These are phyloP conservation scores for Danaus plexippus DNA, from an alignment of 1,140 invertebrate species.

Conservation along the genomic window DNA sequence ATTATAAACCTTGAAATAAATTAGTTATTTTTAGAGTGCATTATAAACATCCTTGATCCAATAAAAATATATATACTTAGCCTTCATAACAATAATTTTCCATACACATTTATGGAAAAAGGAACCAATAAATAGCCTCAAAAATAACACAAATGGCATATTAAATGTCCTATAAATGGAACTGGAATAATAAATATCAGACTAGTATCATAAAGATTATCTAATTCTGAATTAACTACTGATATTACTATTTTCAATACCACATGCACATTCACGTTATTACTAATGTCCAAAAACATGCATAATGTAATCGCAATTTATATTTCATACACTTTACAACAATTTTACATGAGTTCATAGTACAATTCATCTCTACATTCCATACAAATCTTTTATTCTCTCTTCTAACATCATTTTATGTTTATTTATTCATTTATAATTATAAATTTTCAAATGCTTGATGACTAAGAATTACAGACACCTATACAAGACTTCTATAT, in stretches of 20 bases:
- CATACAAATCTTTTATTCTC: background rate
- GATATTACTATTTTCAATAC: background rate
- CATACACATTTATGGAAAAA: no score
- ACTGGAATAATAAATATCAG: conserved; percentile 34
- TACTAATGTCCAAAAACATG: conserved; percentile 4
- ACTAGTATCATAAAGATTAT: conserved; percentile 24
- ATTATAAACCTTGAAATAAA: no score
- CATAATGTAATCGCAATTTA: conserved; percentile 2
- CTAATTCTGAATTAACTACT: conserved; percentile 11
- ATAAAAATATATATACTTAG: no score
- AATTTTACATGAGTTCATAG: background rate
- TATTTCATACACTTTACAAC: background rate
- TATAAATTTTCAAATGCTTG: background rate
- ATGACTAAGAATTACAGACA: background rate
- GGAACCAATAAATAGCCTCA: conserved; percentile 17
- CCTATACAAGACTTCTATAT: conserved; percentile 4
- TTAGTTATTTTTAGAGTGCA: no score
- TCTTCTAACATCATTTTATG: background rate
- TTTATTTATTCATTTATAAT: no score
- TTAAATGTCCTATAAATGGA: conserved; percentile 6
- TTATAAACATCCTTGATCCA: no score
- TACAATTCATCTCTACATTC: background rate
- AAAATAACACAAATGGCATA: background rate
- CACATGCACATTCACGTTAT: conserved; percentile 2
- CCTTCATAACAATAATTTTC: no score